Base-by-base conservation (phyloP, 2,797 vertebrate species). In the Poliocrania exsul region DNA sequence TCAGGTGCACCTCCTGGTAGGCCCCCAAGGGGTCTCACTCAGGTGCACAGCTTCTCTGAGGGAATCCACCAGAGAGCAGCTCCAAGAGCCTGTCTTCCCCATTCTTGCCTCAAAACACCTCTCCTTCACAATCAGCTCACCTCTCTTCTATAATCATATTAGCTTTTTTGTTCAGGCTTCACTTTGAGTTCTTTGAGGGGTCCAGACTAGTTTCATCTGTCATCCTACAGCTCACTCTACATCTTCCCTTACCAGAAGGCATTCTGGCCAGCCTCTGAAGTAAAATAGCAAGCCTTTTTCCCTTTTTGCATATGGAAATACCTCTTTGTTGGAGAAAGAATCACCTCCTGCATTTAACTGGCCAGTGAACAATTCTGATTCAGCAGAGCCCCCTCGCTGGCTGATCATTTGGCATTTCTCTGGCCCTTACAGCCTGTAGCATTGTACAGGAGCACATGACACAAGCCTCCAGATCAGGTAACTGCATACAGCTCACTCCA, bases 21-120 rank as follows among this genome's bases (percentile, higher is more conserved):
- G 15, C 1, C 9, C 14, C 9, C 1, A 5, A 37, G 13, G 18
- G 25, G 72, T 38, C n/a, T 80, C 2, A 1, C 10, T 47, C 1
- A 1, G 20, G 10, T 23, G 4, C 50, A 69, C 3, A 84, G 4
- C 16, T 81, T 75, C 66, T 65, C 26, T 31, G 10, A 10, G 31
- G 21, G 2, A 60, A n/a, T 8, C 21, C 29, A 61, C 6, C 29
- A 47, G 50, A 81, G 9, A 81, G 20, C 46, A 84, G 20, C 12
- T 38, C 37, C 33, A 49, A 80, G 37, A 2, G 1, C 11, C n/a
- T 80, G 8, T 53, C 37, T 60, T 88, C 18, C 7, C 26, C 0
- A 0, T 46, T 57, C 67, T 83, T 33, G 35, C 53, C 25, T 86
- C 38, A 65, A 25, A 37, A 35, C 61, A 42, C 46, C 13, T 62